Evolutionary conservation across 2,797 vertebrate genomes (phyloP).

Genomic region (Xerus rutilus): DNA sequence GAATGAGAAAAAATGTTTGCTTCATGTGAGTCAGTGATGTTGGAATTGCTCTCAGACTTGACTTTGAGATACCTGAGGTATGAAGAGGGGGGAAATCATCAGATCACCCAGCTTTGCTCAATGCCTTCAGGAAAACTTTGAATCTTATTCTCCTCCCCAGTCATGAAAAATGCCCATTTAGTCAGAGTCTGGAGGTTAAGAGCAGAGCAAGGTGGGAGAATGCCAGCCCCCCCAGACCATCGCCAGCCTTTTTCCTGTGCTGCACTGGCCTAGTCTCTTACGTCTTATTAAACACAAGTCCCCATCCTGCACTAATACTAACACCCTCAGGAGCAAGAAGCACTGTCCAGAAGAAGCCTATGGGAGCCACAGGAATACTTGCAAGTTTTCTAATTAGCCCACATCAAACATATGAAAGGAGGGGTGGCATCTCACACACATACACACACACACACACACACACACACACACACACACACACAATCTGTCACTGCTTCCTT

Average conservation of each 20-base stretch:
- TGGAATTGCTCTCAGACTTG: neutral
- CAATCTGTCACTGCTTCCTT: neutral
- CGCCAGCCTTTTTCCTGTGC: neutral
- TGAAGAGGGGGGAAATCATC: neutral
- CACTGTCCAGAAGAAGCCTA: neutral
- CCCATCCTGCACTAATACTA: no score
- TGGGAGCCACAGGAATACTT: neutral
- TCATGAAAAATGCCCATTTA: neutral
- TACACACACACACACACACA: neutral
- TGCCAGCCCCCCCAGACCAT: neutral
- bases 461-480: neutral
- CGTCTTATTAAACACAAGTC: neutral
- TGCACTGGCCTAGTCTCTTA: neutral
- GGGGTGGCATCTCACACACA: neutral
- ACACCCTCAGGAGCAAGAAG: neutral
- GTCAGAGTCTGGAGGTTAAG: neutral
- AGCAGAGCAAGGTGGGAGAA: neutral
- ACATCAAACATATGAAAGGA: slow-evolving; percentile 7
- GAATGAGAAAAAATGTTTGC: neutral
- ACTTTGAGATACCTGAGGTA: neutral
- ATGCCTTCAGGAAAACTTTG: neutral
- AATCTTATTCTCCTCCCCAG: neutral
- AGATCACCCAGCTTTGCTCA: neutral
- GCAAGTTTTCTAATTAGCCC: neutral
- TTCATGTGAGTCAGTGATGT: neutral